Evolutionary conservation across 2,797 vertebrate species (phyloP).

Genomic region (Glossophaga mutica): DNA sequence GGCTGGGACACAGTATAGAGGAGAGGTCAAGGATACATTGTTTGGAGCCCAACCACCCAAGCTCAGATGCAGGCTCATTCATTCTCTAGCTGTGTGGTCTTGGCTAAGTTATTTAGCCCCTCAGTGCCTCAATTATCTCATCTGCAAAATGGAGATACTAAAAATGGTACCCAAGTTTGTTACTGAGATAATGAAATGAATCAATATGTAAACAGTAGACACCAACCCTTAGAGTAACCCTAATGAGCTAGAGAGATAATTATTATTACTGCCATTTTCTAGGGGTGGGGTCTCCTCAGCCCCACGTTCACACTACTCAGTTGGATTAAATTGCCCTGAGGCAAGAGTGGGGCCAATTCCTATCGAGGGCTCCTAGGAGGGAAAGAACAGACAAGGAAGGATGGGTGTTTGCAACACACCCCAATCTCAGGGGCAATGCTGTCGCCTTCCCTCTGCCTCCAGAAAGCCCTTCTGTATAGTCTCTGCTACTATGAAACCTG

Average conservation of each 20-base stretch:
- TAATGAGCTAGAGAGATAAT: background rate
- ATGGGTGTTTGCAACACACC: background rate
- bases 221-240: background rate
- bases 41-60: background rate
- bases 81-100: background rate
- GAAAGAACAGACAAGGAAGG: background rate
- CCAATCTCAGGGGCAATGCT: background rate
- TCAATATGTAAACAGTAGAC: background rate
- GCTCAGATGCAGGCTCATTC: background rate
- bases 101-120: background rate
- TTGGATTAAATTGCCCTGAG: background rate
- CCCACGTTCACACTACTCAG: background rate
- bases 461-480: background rate
- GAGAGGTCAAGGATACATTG: background rate
- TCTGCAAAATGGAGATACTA: background rate
- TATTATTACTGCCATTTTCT: background rate
- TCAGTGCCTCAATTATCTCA: background rate
- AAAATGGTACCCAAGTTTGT: accelerated
- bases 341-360: background rate
- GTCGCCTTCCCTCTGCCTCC: background rate
- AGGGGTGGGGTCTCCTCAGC: background rate
- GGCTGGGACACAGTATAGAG: background rate
- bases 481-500: background rate
- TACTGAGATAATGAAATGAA: background rate
- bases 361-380: accelerated